These are phyloP conservation scores for Caretta caretta DNA, from an alignment of 2,113 vertebrate genomes.

Conservation along the genomic window DNA sequence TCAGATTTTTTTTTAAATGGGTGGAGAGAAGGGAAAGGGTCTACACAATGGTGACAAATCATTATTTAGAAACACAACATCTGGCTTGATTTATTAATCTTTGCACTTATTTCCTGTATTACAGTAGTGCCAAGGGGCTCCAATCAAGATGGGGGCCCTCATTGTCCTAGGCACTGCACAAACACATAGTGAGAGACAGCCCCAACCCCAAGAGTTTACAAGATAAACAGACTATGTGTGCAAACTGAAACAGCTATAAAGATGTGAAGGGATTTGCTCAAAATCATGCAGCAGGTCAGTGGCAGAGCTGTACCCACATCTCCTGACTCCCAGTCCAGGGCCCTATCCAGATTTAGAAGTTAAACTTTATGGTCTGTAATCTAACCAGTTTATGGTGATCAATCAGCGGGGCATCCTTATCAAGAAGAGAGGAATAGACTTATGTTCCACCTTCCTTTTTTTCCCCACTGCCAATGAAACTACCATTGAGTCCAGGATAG, in stretches of 20 bases:
- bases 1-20: neutral
- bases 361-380: neutral
- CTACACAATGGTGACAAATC: neutral
- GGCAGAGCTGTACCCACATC: neutral
- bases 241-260: fast-evolving
- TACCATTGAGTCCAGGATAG: neutral
- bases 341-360: neutral
- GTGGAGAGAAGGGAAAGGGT: neutral
- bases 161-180: fast-evolving
- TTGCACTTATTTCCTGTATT: neutral
- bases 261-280: neutral
- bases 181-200: neutral
- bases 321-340: neutral
- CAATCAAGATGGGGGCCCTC: neutral
- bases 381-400: neutral
- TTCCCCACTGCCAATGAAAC: neutral
- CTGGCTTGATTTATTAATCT: neutral
- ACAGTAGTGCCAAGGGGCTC: neutral
- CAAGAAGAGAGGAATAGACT: neutral
- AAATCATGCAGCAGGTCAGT: neutral
- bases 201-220: neutral
- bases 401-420: neutral
- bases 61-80: neutral
- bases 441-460: neutral
- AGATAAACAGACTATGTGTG: neutral